These are phyloP conservation scores for Hirtodrosophila trivittata DNA, from an alignment of 2,888 invertebrate species.

Conservation along the genomic window DNA sequence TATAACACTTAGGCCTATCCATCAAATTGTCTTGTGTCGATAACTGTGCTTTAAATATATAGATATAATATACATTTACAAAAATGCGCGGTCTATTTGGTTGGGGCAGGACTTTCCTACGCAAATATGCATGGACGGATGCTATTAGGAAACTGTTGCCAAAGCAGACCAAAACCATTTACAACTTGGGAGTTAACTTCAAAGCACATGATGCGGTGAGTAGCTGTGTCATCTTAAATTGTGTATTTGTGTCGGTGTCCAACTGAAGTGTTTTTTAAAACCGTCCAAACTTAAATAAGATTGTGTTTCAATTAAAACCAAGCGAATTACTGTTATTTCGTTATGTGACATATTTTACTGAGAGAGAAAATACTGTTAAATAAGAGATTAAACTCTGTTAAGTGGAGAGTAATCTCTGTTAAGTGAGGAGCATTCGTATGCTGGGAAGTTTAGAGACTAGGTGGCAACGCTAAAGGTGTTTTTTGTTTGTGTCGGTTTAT, in stretches of 20 bases:
- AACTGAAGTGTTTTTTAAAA: no score
- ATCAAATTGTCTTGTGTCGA: conserved; percentile 33
- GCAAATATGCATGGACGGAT: conserved; percentile 41
- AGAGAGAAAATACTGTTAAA: no score
- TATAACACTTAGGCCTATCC: conserved; percentile 5
- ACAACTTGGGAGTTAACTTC: conserved; percentile 67
- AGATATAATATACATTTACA: conserved; percentile 2
- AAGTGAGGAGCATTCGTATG: conserved; percentile 3
- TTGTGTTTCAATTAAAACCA: not conserved
- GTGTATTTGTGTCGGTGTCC: no score
- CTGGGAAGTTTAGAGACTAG: not conserved
- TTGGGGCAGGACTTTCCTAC: conserved; percentile 15
- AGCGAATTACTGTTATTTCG: not conserved
- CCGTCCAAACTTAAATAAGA: no score
- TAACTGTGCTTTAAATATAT: conserved; percentile 40
- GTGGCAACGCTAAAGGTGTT: conserved; percentile 33
- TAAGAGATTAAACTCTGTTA: conserved; percentile 1
- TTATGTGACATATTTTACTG: not conserved
- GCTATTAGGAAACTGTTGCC: conserved; percentile 48
- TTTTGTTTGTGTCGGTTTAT: conserved; percentile 33
- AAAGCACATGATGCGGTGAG: conserved; percentile 60
- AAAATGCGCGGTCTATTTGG: conserved; percentile 52
- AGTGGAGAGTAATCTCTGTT: not conserved
- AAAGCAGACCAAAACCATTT: conserved; percentile 53
- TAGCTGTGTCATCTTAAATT: no score